Evolutionary conservation across 2,113 vertebrate genomes (phyloP).

Genomic region (Perca flavescens): DNA sequence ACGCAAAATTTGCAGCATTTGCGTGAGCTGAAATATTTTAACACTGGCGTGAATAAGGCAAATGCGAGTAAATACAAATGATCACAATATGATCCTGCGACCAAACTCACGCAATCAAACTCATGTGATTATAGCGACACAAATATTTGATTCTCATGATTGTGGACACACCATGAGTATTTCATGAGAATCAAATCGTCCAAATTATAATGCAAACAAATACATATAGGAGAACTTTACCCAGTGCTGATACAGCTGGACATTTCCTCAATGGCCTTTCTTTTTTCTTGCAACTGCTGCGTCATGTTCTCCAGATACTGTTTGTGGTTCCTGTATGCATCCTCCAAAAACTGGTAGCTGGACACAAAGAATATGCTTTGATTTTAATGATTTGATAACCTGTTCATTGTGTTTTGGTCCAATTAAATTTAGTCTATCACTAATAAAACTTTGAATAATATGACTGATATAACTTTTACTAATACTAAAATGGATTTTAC

Average conservation of each 20-base stretch:
- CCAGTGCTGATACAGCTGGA: conserved; percentile 93
- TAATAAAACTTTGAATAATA: background rate
- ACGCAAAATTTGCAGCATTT: no score
- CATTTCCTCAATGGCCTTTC: conserved; percentile 93
- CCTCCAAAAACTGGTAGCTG: conserved; percentile 98
- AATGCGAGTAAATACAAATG: no score
- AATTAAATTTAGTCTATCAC: background rate
- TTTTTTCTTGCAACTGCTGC: conserved; percentile 95
- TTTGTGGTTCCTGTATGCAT: conserved; percentile 97
- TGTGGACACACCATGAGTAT: background rate
- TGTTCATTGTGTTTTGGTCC: background rate
- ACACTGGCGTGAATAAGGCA: no score
- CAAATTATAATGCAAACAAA: background rate
- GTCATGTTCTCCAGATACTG: conserved; percentile 96
- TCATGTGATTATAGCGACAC: no score
- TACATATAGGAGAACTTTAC: conserved; percentile 73
- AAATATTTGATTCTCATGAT: no score
- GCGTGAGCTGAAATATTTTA: no score
- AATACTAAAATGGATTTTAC: background rate
- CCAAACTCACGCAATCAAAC: no score
- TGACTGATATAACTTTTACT: background rate
- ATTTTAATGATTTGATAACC: background rate
- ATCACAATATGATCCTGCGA: no score
- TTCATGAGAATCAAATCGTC: background rate
- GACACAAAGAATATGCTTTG: conserved; percentile 41